Conservation (phyloP, 1,140 invertebrate genomes). For the Subanguina moxae region DNA sequence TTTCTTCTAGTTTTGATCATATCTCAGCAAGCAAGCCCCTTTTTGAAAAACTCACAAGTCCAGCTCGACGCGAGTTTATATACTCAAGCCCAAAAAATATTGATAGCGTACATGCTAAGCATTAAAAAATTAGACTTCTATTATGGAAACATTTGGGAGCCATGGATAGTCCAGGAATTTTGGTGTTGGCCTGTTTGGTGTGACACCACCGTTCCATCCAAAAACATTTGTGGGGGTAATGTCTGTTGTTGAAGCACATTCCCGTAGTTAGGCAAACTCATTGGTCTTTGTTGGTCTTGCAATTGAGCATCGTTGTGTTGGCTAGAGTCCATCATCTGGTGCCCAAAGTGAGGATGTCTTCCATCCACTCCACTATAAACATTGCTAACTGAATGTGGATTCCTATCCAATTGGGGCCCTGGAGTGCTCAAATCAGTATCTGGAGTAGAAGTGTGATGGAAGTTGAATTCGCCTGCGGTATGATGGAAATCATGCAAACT, state of each 20-base stretch:
- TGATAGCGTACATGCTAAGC: too few relatives aligned
- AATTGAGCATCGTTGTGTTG: constrained; percentile 18
- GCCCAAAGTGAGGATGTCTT: not conserved
- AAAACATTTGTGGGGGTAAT: not conserved
- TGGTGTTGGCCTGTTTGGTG: too few relatives aligned
- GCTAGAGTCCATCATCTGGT: not conserved
- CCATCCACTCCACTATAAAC: not conserved
- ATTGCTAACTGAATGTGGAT: constrained; percentile 10
- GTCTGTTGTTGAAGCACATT: constrained; percentile 6
- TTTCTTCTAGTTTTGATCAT: too few relatives aligned
- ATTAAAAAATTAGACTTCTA: too few relatives aligned
- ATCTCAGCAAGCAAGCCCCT: too few relatives aligned
- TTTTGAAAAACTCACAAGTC: too few relatives aligned
- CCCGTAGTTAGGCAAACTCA: constrained; percentile 31
- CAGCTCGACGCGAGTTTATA: too few relatives aligned
- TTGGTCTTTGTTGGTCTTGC: constrained; percentile 23
- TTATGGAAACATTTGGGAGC: too few relatives aligned
- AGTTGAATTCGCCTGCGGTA: not conserved
- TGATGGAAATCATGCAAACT: constrained; percentile 12
- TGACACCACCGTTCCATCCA: not conserved
- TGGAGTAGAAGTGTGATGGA: constrained; percentile 4
- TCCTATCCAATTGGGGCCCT: constrained; percentile 13
- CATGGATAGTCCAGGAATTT: too few relatives aligned
- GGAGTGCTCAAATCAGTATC: constrained; percentile 23
- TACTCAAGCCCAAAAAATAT: too few relatives aligned